Base-by-base conservation (phyloP, 2,113 vertebrate species). In the Phalacrocorax pelagicus region DNA sequence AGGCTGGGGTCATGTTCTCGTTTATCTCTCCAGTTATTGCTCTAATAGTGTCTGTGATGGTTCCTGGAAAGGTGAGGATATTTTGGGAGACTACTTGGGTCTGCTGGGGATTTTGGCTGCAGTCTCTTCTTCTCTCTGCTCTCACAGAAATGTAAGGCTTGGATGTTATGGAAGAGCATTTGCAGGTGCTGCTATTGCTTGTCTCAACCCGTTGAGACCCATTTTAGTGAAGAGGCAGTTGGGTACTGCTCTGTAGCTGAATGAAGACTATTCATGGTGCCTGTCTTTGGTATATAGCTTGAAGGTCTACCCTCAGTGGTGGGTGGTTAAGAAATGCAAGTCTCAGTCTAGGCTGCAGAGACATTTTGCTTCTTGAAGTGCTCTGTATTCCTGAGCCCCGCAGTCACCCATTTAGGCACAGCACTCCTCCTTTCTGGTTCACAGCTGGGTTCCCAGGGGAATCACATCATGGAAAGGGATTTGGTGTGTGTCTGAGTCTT, bases 41-140 rank as follows among this genome's bases (percentile, higher is more conserved):
- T 90, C 38, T 55, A 22, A 44, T 32, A 66, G 42, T 38, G 49
- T 49, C 77, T 84, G 52, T 81, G 87, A 40, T 38, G 40, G 49
- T 96, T 95, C 91, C 94, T 77, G 80, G 96, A 94, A 97, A 87
- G 92, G 66, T 81, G 47, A 81, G 36, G 63, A 17, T 70, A 27
- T 93, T 93, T 42, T 70, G 30, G n/a, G 78, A 70, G 21, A 10
- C 69, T 92, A 18, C 55, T 85, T 32, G 70, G 66, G 61, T 74
- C 69, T 91, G 30, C 86, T 88, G 89, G 66, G 46, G 85, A 26
- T 72, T 85, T 32, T 23, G 73, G 29, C 20, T 11, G 6, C 18
- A n/a, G 26, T 32, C 15, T 79, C 11, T 8, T 78, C 36, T 27
- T 69, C 59, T 46, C 21, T 57, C 23, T 86, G 52, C 54, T 92